Percentiles rank a stretch among this genome's conserved stretches.
Evolutionary conservation across 2,888 invertebrate species (phyloP).

Genomic region (Smittia aterrima): DNA sequence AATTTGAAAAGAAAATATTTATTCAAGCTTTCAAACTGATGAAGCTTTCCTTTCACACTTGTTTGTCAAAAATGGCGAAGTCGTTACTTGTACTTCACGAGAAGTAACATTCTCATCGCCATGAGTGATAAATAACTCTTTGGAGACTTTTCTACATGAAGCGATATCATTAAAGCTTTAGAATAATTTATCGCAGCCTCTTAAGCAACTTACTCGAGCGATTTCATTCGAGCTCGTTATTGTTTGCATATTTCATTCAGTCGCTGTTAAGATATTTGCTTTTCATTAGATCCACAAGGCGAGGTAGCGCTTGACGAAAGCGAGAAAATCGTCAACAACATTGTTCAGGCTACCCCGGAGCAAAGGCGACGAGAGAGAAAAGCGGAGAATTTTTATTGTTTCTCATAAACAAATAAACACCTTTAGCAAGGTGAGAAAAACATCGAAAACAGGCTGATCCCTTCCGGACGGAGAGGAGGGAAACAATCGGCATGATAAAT

Average conservation of each 20-base stretch:
- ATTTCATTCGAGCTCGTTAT: slow-evolving; percentile 4
- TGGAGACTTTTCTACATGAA: background rate
- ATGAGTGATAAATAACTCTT: background rate
- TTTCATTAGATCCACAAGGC: background rate
- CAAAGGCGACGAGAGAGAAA: background rate
- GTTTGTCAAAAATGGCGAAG: too few species aligned
- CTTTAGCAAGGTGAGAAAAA: background rate
- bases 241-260: slow-evolving; percentile 21
- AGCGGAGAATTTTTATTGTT: background rate
- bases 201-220: background rate
- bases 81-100: too few species aligned
- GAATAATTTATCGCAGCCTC: slow-evolving; percentile 20
- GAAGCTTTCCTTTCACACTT: too few species aligned
- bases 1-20: too few species aligned
- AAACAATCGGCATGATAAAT: slow-evolving; percentile 25
- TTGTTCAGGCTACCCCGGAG: background rate
- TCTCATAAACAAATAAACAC: slow-evolving; percentile 17
- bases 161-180: background rate
- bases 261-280: slow-evolving; percentile 11
- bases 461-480: background rate
- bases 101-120: too few species aligned
- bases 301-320: background rate
- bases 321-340: slow-evolving; percentile 10
- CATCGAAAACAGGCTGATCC: background rate
- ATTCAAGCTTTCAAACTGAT: too few species aligned